Evolutionary conservation across 2,797 vertebrate species (phyloP).

Genomic region (Pipistrellus kuhlii): DNA sequence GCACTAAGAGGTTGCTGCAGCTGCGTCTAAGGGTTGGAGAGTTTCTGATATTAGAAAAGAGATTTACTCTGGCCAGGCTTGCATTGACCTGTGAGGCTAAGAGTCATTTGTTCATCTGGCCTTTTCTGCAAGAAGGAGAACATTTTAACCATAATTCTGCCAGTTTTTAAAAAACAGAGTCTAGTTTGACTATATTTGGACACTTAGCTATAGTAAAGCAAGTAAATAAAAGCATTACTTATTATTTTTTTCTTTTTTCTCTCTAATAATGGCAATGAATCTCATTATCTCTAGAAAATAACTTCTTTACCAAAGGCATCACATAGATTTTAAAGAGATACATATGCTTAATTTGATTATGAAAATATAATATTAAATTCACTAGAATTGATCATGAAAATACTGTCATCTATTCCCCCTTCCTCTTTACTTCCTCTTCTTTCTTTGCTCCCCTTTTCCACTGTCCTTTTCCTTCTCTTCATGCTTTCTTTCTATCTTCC

Average conservation of each 20-base stretch:
- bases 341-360: not conserved
- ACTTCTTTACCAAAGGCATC: not conserved
- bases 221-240: constrained; percentile 2
- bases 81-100: constrained; percentile 44
- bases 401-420: not conserved
- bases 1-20: constrained; percentile 60
- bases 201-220: not conserved
- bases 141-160: constrained; percentile 59
- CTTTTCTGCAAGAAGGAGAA: constrained; percentile 57
- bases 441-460: not conserved
- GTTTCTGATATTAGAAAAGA: constrained; percentile 76
- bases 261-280: not conserved
- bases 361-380: not conserved
- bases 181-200: not conserved
- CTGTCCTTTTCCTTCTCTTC: constrained; percentile 60
- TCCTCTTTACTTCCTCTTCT: not conserved
- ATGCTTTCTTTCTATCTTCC: not conserved
- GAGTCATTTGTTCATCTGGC: constrained; percentile 50
- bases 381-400: not conserved
- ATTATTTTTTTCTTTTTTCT: not conserved
- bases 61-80: constrained; percentile 67
- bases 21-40: constrained; percentile 14
- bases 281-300: constrained; percentile 10
- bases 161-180: not conserved
- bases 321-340: not conserved